Percentiles rank a stretch among this genome's conserved stretches.
Conservation (phyloP, 2,113 vertebrate species). For the Nothobranchius furzeri region DNA sequence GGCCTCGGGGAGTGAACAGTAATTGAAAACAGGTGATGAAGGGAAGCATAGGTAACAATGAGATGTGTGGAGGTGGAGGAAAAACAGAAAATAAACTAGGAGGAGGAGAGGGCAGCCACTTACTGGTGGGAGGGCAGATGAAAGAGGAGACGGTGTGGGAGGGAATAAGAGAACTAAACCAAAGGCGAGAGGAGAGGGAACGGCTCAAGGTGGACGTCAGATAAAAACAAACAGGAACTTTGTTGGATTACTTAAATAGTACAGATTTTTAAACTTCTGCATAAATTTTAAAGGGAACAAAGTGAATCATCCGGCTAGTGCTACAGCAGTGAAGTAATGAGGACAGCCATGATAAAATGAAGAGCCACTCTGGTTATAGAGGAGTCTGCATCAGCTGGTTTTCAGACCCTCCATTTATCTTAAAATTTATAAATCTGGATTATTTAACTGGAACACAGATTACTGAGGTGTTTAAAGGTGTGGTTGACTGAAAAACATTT, state of each 20-base stretch:
- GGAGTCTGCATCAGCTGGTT: too few relatives aligned
- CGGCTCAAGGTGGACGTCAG: neutral
- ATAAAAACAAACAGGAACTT: constrained; percentile 14
- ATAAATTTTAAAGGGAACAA: neutral
- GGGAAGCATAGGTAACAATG: constrained; percentile 22
- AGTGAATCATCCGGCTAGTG: neutral
- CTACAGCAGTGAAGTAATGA: neutral
- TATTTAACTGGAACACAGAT: too few relatives aligned
- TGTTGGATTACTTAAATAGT: neutral
- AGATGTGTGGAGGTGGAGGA: constrained; percentile 28
- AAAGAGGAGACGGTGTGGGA: constrained; percentile 21
- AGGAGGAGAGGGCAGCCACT: constrained; percentile 14
- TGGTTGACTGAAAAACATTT: too few relatives aligned
- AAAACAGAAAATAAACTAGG: constrained; percentile 8
- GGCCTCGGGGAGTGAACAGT: constrained; percentile 56
- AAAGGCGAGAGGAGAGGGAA: constrained; percentile 12
- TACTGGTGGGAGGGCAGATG: constrained; percentile 22
- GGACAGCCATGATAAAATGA: neutral
- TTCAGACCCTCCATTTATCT: too few relatives aligned
- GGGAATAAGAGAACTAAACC: neutral
- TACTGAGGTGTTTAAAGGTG: too few relatives aligned
- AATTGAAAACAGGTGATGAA: constrained; percentile 67
- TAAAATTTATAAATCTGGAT: too few relatives aligned
- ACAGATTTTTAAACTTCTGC: constrained; percentile 4
- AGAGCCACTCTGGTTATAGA: neutral